Percentiles rank a stretch among this genome's conserved stretches.
phyloP scores from a whole-genome alignment of 2,113 vertebrate species.

The Myocastor coypus region DNA sequence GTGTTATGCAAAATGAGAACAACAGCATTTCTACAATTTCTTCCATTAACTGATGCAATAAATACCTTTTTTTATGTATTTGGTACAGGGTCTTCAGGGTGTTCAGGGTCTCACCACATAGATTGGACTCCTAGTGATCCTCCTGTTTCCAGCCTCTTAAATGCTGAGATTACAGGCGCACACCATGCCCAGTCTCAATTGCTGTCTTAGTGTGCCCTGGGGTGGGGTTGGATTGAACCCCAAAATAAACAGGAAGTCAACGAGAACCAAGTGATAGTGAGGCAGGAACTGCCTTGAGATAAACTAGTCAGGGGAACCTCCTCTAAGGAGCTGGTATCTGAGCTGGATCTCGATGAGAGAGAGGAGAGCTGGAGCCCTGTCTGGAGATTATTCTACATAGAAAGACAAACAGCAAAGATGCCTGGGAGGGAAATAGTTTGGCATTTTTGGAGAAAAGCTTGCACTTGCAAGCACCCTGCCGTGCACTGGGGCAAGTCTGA shows the following conservation, averaged over 20 bases:
- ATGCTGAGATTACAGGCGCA: too few species aligned
- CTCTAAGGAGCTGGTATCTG: not conserved
- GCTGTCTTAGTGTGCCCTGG: too few species aligned
- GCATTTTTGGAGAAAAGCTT: slow-evolving; percentile 29
- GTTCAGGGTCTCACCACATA: too few species aligned
- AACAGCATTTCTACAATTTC: slow-evolving; percentile 7
- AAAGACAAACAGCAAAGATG: not conserved
- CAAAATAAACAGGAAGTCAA: slow-evolving; percentile 6
- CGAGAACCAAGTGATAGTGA: not conserved
- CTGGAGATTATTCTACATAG: not conserved
- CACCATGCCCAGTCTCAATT: too few species aligned
- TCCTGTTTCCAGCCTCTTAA: too few species aligned
- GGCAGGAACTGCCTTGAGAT: slow-evolving; percentile 12
- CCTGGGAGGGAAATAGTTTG: not conserved
- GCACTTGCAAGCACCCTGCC: not conserved
- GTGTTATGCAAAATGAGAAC: not conserved
- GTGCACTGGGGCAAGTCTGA: not conserved
- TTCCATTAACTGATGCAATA: slow-evolving; percentile 1
- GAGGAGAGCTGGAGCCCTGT: not conserved
- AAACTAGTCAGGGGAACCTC: not conserved
- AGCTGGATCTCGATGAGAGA: not conserved
- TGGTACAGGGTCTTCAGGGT: too few species aligned
- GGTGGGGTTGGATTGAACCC: too few species aligned
- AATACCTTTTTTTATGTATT: too few species aligned
- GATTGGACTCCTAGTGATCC: too few species aligned